Evolutionary conservation across 2,113 vertebrate genomes (phyloP), one percentile per base, ranked within the genome.

Genomic region (Oryzias celebensis): DNA sequence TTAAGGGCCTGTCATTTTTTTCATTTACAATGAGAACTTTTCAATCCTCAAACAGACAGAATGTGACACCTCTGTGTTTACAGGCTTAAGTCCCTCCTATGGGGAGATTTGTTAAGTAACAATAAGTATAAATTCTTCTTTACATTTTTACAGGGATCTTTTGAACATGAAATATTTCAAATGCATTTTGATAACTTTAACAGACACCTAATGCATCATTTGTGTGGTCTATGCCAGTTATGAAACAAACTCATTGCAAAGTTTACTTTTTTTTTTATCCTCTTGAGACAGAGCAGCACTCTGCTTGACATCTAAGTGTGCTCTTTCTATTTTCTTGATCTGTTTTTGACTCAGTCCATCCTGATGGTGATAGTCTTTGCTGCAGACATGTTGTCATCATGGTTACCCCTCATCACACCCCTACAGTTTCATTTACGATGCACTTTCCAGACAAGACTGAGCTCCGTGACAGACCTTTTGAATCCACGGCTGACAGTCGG

Each of bases 1-100:
- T 65, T 52, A 78, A 76, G 63, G 26, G 22, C 66, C 57, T 65
- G 76, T 78, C 73, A 64, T 8, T 53, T 28, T 26, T 28, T 14
- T 23, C 45, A 36, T 73, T 73, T 26, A 66, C 42, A 52, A 64
- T 24, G 45, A 24, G 5, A 44, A 69, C 54, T 42, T 17, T 58
- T 58, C 53, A 36, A 55, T 67, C 46, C 43, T 43, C 47, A 14
- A 46, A 44, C 41, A 51, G 3, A 13, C 51, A 28, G 43, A 24
- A 36, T 36, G 36, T 10, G 36, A 36, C 36, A 36, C 36, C 12
- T 12, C 8, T 13, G 36, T 36, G 36, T 12, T 36, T 36, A 36
- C 10, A 36, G 36, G 36, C 36, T 36, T 36, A 36, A 2, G 2
- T 12, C 2, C 36, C 10, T 2, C 36, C 12, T 12, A 36, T 10